These are phyloP conservation scores for Heliconius charithonia DNA, from an alignment of 2,888 invertebrate genomes.

Conservation along the genomic window DNA sequence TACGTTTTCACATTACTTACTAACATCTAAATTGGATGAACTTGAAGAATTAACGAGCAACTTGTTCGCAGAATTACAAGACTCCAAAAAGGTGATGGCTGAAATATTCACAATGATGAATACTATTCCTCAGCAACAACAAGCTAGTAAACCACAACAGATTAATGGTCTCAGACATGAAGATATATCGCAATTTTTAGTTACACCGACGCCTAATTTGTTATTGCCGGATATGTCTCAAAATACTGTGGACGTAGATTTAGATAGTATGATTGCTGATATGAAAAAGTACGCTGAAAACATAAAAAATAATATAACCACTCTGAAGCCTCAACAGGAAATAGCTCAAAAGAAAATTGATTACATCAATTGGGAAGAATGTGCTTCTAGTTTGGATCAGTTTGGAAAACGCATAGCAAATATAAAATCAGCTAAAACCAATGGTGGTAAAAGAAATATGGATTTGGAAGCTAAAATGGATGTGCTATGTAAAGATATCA, in stretches of 20 bases:
- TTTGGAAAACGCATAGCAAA: slow-evolving; percentile 67
- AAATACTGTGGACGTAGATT: slow-evolving; percentile 58
- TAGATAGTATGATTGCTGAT: slow-evolving; percentile 64
- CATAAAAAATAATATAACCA: slow-evolving; percentile 60
- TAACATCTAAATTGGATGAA: slow-evolving; percentile 65
- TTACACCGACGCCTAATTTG: slow-evolving; percentile 63
- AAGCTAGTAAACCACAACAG: slow-evolving; percentile 40
- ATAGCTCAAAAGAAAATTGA: slow-evolving; percentile 50
- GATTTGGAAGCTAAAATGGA: slow-evolving; percentile 68
- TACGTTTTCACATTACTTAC: slow-evolving; percentile 63
- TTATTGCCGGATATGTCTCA: slow-evolving; percentile 68
- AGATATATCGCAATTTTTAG: slow-evolving; percentile 63
- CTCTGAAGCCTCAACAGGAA: slow-evolving; percentile 48
- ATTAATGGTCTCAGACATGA: slow-evolving; percentile 58
- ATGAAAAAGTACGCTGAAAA: slow-evolving; percentile 70
- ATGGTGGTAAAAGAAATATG: slow-evolving; percentile 56
- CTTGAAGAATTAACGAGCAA: slow-evolving; percentile 69
- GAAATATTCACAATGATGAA: slow-evolving; percentile 68
- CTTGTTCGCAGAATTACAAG: slow-evolving; percentile 66
- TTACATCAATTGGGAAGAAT: slow-evolving; percentile 63
- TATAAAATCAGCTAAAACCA: slow-evolving; percentile 61
- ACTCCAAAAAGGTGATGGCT: slow-evolving; percentile 69
- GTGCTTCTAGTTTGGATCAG: slow-evolving; percentile 66
- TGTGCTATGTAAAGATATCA: slow-evolving; percentile 67
- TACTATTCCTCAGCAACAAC: slow-evolving; percentile 52